Percentiles rank a stretch among this genome's conserved stretches.
These are phyloP conservation scores for Chelonus formosanus DNA, from an alignment of 2,888 invertebrate genomes.

Conservation along the genomic window DNA sequence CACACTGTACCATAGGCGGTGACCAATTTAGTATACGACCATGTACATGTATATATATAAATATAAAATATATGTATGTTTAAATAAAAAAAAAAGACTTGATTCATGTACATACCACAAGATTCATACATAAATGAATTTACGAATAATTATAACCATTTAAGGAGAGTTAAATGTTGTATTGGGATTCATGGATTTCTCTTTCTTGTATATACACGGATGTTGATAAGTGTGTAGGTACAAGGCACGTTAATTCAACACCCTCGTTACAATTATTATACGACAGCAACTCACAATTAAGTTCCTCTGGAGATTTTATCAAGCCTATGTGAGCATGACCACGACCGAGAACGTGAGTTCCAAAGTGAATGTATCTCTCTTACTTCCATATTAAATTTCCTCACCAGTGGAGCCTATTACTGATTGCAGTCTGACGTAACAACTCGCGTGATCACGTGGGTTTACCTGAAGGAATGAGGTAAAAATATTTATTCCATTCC, in stretches of 20 bases:
- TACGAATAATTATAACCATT: no score
- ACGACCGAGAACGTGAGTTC: conserved; percentile 19
- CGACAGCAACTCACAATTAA: conserved; percentile 15
- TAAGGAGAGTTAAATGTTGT: no score
- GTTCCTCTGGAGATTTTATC: conserved; percentile 10
- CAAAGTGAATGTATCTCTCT: conserved; percentile 4
- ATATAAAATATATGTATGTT: not conserved
- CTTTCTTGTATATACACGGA: not conserved
- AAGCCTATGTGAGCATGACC: conserved; percentile 10
- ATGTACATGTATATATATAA: not conserved
- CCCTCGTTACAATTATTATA: conserved; percentile 23
- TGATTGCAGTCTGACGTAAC: conserved; percentile 10
- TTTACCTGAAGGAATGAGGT: conserved; percentile 7
- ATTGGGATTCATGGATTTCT: no score
- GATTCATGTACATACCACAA: no score
- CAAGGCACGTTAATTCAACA: conserved; percentile 2
- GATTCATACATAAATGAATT: no score
- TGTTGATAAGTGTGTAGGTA: conserved; percentile 8
- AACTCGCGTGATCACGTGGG: conserved; percentile 11
- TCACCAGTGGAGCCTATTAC: conserved; percentile 10
- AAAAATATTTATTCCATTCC: not conserved
- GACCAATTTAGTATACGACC: not conserved
- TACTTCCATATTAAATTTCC: conserved; percentile 11
- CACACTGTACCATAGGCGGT: conserved; percentile 30
- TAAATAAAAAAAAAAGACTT: no score